phyloP scores from a whole-genome alignment of 2,888 invertebrate species.

The Lepidocyrtinus sp. region DNA sequence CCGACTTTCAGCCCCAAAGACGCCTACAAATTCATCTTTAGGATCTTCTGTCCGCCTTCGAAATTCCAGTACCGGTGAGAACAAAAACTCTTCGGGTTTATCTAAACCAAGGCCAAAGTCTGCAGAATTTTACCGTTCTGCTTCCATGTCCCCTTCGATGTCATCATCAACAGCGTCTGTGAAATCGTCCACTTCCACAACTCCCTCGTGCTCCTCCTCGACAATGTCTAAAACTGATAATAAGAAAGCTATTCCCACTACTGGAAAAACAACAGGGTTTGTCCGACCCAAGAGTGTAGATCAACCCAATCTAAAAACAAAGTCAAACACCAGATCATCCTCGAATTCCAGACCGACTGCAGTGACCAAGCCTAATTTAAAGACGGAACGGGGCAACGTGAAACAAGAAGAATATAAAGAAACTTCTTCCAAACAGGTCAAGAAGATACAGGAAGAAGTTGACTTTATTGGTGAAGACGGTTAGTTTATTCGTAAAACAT shows the following conservation, averaged over 20 bases:
- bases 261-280: slow-evolving; percentile 39
- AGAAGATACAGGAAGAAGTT: background rate
- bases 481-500: slow-evolving; percentile 47
- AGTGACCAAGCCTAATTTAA: slow-evolving; percentile 31
- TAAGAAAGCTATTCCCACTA: background rate
- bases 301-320: slow-evolving; percentile 30
- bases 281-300: slow-evolving; percentile 34
- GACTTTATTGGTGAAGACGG: background rate
- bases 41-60: slow-evolving; percentile 22
- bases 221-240: slow-evolving; percentile 9
- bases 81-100: background rate
- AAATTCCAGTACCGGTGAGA: background rate
- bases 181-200: background rate
- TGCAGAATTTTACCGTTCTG: slow-evolving; percentile 34
- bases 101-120: slow-evolving; percentile 31
- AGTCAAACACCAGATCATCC: background rate
- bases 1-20: slow-evolving; percentile 36
- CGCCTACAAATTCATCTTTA: background rate
- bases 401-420: background rate
- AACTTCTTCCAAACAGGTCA: background rate
- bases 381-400: slow-evolving; percentile 13
- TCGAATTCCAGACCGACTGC: slow-evolving; percentile 33
- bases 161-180: background rate
- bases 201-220: background rate
- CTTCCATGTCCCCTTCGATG: background rate